phyloP scores from a whole-genome alignment of 2,888 invertebrate genomes.

The Brenthis ino region DNA sequence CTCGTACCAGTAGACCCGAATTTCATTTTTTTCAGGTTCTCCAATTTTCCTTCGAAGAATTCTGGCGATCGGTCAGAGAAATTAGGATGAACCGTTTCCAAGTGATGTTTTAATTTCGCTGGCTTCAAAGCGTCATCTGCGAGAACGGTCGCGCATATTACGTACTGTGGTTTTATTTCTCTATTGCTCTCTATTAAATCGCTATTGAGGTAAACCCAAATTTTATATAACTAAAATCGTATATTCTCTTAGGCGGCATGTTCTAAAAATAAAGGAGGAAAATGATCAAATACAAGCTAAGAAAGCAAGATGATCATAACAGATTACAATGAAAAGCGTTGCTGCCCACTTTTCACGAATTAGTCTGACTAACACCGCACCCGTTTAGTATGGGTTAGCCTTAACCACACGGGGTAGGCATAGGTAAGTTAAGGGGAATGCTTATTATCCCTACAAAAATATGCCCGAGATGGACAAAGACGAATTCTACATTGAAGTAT shows the following conservation, averaged over 20 bases:
- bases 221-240: neutral
- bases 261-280: no score
- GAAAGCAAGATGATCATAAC: no score
- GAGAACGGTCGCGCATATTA: neutral
- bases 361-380: no score
- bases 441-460: no score
- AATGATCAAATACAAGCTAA: no score
- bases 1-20: conserved; percentile 20
- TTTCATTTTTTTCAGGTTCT: conserved; percentile 21
- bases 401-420: no score
- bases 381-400: no score
- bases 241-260: neutral
- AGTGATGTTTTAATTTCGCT: neutral
- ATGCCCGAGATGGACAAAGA: no score
- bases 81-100: conserved; percentile 18
- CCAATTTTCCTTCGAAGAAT: conserved; percentile 9
- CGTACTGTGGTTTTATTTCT: neutral
- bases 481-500: no score
- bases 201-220: neutral
- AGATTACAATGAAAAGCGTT: no score
- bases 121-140: neutral
- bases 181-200: neutral
- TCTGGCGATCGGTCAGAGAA: conserved; percentile 15
- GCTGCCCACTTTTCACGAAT: no score
- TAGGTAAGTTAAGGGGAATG: no score